These are phyloP conservation scores for Borostomias antarcticus DNA, from an alignment of 2,797 vertebrate genomes.

Conservation along the genomic window DNA sequence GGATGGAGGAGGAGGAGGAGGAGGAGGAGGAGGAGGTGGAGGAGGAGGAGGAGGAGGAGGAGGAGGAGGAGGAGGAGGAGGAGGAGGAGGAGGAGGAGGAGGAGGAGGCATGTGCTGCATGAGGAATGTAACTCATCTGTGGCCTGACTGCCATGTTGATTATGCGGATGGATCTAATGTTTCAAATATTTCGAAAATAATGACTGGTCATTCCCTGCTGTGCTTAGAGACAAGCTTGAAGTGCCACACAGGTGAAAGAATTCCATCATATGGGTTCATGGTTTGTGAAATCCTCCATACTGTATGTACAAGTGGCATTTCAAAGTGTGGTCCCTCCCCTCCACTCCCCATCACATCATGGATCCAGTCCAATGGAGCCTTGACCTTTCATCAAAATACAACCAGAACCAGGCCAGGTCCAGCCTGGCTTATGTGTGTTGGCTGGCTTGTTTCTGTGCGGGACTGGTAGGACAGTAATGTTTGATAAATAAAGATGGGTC, in stretches of 20 bases:
- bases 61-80: background rate
- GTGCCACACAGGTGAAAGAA: too few species aligned
- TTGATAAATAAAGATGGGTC: too few species aligned
- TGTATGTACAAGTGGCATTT: too few species aligned
- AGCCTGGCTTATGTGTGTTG: too few species aligned
- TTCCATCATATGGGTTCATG: too few species aligned
- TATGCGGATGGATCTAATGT: background rate
- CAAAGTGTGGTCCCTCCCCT: too few species aligned
- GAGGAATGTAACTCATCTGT: background rate
- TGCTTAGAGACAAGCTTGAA: background rate
- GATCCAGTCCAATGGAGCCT: slow-evolving; percentile 25
- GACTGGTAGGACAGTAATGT: too few species aligned
- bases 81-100: background rate
- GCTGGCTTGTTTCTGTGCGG: too few species aligned
- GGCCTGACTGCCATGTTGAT: background rate
- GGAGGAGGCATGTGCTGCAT: background rate
- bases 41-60: too few species aligned
- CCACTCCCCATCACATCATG: slow-evolving; percentile 20
- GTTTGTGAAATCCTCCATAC: too few species aligned
- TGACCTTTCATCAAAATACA: slow-evolving; percentile 15
- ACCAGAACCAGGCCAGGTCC: too few species aligned
- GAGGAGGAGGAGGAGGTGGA: background rate
- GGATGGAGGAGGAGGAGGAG: background rate
- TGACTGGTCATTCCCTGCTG: background rate
- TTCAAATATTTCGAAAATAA: background rate